Evolutionary conservation across 2,888 invertebrate species (phyloP).

Genomic region (Nemotelus pantherinus): DNA sequence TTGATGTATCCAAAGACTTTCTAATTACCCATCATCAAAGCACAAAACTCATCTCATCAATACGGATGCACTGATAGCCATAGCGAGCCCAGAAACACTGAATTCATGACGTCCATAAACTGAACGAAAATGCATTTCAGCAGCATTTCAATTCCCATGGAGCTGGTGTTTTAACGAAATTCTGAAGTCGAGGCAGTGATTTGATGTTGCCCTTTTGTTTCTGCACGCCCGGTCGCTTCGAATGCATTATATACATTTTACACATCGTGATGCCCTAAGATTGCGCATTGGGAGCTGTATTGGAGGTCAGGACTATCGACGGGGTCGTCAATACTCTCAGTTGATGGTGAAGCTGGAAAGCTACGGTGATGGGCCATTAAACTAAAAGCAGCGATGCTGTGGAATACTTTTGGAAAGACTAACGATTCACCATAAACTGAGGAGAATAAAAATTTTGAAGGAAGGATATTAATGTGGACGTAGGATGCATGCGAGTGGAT

Average conservation of each 20-base stretch:
- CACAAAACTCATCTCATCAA: not conserved
- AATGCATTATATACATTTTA: slow-evolving; percentile 7
- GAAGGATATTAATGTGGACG: slow-evolving; percentile 24
- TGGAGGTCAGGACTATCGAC: not conserved
- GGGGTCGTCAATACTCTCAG: not conserved
- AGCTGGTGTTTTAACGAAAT: not conserved
- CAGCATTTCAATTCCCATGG: slow-evolving; percentile 26
- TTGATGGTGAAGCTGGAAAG: not conserved
- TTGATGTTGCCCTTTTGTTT: not conserved
- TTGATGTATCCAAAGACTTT: not conserved
- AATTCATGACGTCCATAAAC: slow-evolving; percentile 22
- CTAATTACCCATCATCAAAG: slow-evolving; percentile 33
- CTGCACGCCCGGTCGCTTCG: not conserved
- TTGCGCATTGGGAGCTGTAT: not conserved
- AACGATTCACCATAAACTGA: slow-evolving; percentile 27
- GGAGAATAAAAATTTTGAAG: slow-evolving; percentile 21
- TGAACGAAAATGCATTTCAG: slow-evolving; percentile 26
- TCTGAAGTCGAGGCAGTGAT: not conserved
- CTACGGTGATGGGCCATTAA: slow-evolving; percentile 29
- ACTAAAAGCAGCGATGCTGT: slow-evolving; percentile 15
- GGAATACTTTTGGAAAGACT: slow-evolving; percentile 16
- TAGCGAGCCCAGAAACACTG: not conserved
- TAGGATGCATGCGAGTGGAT: too few relatives aligned
- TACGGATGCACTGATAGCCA: slow-evolving; percentile 21
- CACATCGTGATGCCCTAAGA: not conserved